Conservation (phyloP, 53 echinoderm and acorn worm genomes). For the Actinopyga echinites region DNA sequence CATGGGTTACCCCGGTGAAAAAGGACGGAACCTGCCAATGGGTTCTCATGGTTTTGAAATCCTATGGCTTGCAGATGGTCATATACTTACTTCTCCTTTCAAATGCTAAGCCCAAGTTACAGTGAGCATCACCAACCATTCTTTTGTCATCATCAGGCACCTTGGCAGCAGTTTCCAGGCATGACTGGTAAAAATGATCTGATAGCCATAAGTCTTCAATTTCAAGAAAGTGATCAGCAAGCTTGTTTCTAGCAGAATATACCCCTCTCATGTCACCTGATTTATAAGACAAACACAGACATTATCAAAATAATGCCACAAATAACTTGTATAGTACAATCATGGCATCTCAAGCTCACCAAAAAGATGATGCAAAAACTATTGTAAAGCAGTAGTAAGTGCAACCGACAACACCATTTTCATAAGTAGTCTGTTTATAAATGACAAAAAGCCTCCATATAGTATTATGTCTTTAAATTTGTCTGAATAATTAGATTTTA, state of each 20-base stretch:
- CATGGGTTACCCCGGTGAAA: no score
- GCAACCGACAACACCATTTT: no score
- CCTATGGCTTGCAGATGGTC: no score
- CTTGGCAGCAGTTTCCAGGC: slow-evolving; percentile 82
- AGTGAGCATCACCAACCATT: slow-evolving; percentile 86
- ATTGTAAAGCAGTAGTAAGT: no score
- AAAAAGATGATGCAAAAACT: no score
- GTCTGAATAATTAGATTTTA: no score
- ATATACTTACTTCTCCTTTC: slow-evolving; percentile 92
- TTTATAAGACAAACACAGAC: not conserved
- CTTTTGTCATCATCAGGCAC: slow-evolving; percentile 77
- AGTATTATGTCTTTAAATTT: no score
- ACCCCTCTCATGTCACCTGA: slow-evolving; percentile 84
- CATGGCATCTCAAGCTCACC: no score
- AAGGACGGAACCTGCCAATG: no score
- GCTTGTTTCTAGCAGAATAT: slow-evolving; percentile 74
- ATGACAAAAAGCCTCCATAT: no score
- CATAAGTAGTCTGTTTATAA: no score
- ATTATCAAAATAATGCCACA: not conserved
- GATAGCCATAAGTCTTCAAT: slow-evolving; percentile 83
- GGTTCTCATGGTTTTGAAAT: no score
- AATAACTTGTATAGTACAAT: not conserved
- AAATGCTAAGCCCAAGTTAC: slow-evolving; percentile 88
- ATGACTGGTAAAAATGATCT: slow-evolving; percentile 91
- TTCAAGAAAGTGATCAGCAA: slow-evolving; percentile 80